Percentiles rank a stretch among this genome's conserved stretches.
Evolutionary conservation across 2,888 invertebrate genomes (phyloP).

Genomic region (Dendrolimus pini): DNA sequence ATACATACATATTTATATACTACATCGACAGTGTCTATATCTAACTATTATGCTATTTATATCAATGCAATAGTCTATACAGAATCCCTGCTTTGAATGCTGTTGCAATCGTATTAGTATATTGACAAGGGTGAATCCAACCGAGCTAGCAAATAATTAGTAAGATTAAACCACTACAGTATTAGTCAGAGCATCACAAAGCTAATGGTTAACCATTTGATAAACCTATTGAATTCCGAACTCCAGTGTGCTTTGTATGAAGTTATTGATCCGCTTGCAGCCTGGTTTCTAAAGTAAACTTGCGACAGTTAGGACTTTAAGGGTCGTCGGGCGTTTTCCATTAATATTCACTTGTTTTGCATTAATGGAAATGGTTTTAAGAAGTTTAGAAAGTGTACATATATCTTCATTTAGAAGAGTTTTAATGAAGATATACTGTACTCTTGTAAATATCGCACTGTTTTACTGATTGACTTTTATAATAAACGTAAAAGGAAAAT

Average conservation of each 20-base stretch:
- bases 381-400: neutral
- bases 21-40: no score
- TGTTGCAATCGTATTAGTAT: constrained; percentile 14
- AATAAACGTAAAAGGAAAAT: no score
- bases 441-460: no score
- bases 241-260: neutral
- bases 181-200: constrained; percentile 25
- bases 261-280: constrained; percentile 2
- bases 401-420: neutral
- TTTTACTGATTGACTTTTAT: no score
- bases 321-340: neutral
- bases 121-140: constrained; percentile 20
- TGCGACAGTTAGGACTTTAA: neutral
- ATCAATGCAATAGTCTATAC: no score
- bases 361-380: neutral
- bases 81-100: neutral
- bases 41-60: no score
- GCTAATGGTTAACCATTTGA: constrained; percentile 27
- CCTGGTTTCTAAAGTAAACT: neutral
- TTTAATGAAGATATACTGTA: no score
- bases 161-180: constrained; percentile 21
- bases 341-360: neutral
- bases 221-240: constrained; percentile 14
- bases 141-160: constrained; percentile 31
- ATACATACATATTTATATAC: no score